These are phyloP conservation scores for Leucophenga montana DNA, from an alignment of 2,888 invertebrate genomes.

Conservation along the genomic window DNA sequence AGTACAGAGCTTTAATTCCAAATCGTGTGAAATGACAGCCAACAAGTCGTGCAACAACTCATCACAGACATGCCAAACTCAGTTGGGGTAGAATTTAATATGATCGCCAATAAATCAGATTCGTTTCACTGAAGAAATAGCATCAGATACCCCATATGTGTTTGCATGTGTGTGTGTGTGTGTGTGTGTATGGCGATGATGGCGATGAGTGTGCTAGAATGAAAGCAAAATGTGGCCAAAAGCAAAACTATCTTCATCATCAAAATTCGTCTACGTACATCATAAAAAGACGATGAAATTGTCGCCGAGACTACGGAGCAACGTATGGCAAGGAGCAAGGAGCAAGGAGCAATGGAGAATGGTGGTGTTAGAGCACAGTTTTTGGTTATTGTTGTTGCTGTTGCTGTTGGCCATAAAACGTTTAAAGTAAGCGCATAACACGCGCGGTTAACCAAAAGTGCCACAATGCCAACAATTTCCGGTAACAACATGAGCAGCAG, in stretches of 20 bases:
- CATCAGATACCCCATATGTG: background rate
- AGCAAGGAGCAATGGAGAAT: background rate
- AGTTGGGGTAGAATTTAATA: slow-evolving; percentile 3
- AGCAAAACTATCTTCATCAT: too few relatives aligned
- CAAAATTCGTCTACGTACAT: background rate
- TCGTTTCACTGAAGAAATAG: background rate
- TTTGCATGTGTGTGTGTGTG: background rate
- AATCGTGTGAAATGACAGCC: too few relatives aligned
- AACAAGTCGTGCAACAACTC: too few relatives aligned
- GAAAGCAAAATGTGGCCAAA: too few relatives aligned
- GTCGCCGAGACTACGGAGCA: background rate
- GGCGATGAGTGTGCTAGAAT: too few relatives aligned
- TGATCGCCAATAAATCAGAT: slow-evolving; percentile 9
- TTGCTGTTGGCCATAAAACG: slow-evolving; percentile 29
- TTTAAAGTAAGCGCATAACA: slow-evolving; percentile 26
- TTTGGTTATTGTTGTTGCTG: background rate
- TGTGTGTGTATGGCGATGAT: background rate
- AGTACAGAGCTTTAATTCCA: too few relatives aligned
- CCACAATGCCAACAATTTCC: slow-evolving; percentile 26
- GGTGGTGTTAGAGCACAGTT: too few relatives aligned
- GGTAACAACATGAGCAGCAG: too few relatives aligned
- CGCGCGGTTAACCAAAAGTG: slow-evolving; percentile 44
- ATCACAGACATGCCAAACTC: too few relatives aligned
- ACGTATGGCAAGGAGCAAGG: background rate
- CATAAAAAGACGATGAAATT: slow-evolving; percentile 19